phyloP scores from a whole-genome alignment of 1,140 invertebrate genomes.

The Heterodera schachtii region DNA sequence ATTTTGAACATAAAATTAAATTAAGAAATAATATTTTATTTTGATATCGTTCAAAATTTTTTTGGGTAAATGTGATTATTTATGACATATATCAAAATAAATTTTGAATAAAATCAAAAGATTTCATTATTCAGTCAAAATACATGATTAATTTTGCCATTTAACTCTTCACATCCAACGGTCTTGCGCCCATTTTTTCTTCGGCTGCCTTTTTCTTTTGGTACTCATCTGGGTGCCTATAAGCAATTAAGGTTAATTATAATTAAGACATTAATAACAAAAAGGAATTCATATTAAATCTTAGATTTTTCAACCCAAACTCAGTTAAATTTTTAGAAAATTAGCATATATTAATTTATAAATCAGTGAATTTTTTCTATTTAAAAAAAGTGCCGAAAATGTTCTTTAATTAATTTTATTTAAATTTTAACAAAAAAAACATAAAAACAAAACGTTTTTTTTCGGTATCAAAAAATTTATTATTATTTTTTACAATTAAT shows the following conservation, averaged over 20 bases:
- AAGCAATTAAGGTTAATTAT: neutral
- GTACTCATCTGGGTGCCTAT: conserved; percentile 18
- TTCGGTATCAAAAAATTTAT: neutral
- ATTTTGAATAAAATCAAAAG: too few species aligned
- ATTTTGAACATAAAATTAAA: too few species aligned
- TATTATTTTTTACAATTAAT: neutral
- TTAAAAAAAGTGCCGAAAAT: neutral
- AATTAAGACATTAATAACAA: neutral
- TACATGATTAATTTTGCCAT: neutral
- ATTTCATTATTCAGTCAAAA: too few species aligned
- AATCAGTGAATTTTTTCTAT: neutral
- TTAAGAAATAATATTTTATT: too few species aligned
- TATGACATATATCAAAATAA: too few species aligned
- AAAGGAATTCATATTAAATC: too few species aligned
- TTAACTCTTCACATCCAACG: neutral
- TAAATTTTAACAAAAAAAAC: too few species aligned
- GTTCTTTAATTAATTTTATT: neutral
- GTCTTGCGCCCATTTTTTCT: conserved; percentile 1
- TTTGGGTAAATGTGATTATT: too few species aligned
- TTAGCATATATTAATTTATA: neutral
- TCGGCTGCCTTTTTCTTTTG: conserved; percentile 22
- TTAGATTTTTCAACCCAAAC: too few species aligned
- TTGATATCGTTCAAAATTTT: too few species aligned
- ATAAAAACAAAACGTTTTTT: neutral
- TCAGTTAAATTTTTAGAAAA: too few species aligned